Base-by-base conservation (phyloP, 2,888 invertebrate genomes). In the Tipula vernalis region DNA sequence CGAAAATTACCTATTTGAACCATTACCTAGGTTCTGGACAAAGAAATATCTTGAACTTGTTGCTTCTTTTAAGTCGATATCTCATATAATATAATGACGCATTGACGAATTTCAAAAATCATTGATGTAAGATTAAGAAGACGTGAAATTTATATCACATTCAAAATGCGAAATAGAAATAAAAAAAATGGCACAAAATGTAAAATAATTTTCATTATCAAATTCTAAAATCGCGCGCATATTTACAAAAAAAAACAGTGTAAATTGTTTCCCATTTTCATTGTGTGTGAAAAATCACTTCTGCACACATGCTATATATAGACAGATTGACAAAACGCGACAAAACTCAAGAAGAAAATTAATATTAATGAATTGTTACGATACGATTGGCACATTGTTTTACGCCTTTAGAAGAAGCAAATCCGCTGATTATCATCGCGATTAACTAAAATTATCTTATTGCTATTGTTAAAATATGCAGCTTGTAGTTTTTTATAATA, bases 401-500 rank as follows among this genome's bases (percentile, higher is more conserved):
- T 71, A 71, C 71, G 28, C 71, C 28, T 71, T 71, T 71, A 71
- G 71, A 71, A 71, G 71, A 71, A 71, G 28, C 71, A 71, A 51
- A 71, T 28, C 71, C 71, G 71, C 71, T 71, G 71, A 71, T 71
- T 71, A 3, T 71, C 10, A 71, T 71, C 71, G 28, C 12, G 28
- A 3, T 71, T 71, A 28, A 71, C 28, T 4, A 71, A 71, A 71
- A 28, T 28, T 71, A 28, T 71, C 71, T 18, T 71, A 71, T 13
- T 71, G 28, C 28, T 28, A 71, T 71, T 71, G 71, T 71, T 28
- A 71, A 71, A 71, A 71, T 71, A 71, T 71, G 71, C 71, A 28
- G 28, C 3, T 86, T 87, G 36, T 83, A 51, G 47, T 42, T 86
- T 87, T 13, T 85, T 39, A 84, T 36, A 44, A 10, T 13, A 86